Percentiles rank a stretch among this genome's conserved stretches.
Evolutionary conservation across 2,797 vertebrate species (phyloP).

Genomic region (Calcarius lapponicus): DNA sequence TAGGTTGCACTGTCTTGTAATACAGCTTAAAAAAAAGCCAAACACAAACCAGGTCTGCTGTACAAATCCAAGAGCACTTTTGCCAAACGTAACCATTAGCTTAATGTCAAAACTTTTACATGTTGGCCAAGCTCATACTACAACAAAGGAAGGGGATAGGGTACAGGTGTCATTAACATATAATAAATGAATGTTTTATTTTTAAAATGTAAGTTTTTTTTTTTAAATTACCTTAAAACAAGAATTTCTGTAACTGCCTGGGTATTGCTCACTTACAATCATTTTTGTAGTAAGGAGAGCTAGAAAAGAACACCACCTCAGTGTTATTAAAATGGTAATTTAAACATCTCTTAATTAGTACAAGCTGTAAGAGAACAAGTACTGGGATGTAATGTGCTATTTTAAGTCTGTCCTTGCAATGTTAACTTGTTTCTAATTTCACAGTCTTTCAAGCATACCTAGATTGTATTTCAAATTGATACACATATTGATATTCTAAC

Average conservation of each 20-base stretch:
- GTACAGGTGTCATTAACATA: background rate
- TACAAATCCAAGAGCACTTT: background rate
- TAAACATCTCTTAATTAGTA: background rate
- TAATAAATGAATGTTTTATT: no score
- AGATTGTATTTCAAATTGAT: background rate
- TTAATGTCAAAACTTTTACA: background rate
- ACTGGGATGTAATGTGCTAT: background rate
- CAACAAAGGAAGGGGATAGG: background rate
- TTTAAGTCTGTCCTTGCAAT: background rate
- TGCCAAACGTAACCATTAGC: background rate
- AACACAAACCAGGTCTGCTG: background rate
- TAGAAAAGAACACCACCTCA: background rate
- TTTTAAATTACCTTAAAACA: background rate
- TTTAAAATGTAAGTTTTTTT: no score
- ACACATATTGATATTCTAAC: background rate
- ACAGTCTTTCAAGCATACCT: background rate
- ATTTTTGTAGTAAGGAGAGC: background rate
- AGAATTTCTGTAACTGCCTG: background rate
- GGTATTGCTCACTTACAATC: background rate
- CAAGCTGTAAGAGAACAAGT: background rate
- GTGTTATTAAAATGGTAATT: background rate
- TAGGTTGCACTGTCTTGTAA: background rate
- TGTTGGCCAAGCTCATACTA: background rate
- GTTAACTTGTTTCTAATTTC: background rate
- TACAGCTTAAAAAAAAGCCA: background rate